Base-by-base conservation (phyloP, 2,888 invertebrate species). In the Plebejus melissa region DNA sequence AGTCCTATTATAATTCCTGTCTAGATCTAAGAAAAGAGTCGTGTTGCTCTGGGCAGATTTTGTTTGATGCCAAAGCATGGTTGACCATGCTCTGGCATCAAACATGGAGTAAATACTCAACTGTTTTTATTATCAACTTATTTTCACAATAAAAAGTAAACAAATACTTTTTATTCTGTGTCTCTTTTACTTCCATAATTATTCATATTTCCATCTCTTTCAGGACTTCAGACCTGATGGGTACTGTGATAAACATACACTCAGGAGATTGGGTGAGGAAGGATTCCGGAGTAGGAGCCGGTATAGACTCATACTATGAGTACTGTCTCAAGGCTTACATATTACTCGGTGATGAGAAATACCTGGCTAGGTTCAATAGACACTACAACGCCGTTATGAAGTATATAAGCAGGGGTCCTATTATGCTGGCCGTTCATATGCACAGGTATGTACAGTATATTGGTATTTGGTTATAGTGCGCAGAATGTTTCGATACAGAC, bases 261-360 rank as follows among this genome's bases (percentile, higher is more conserved):
- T 98, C 97, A 2, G 99, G 99, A 0, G 98, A 99, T 89, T 99
- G 99, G 99, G 96, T 99, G 5, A 94, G 99, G 71, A 95, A 98
- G 83, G 99, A 99, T 88, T 98, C 98, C 1, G 99, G 99, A 1
- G 98, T 99, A 7, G 99, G 99, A n/a, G 99, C 99, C 16, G 99
- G 99, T 41, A 99, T 99, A 81, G 99, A 99, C 90, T 99, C 99
- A 0, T 99, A 99, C 89, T 99, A 99, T 86, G 99, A 99, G 89
- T 99, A 99, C 89, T 97, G 98, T 79, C 95, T 99, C 50, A 99
- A 99, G 89, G 98, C 99, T 0, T 99, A 99, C 89, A 98, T 99
- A 80, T 94, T 99, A 76, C 94, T 99, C 5, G 97, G 97, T 0
- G 99, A 99, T 86, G 98, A 98, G 83, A 97, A 97, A 80, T 99